Base-by-base conservation (phyloP, 2,888 invertebrate species). In the Scaeva pyrastri region DNA sequence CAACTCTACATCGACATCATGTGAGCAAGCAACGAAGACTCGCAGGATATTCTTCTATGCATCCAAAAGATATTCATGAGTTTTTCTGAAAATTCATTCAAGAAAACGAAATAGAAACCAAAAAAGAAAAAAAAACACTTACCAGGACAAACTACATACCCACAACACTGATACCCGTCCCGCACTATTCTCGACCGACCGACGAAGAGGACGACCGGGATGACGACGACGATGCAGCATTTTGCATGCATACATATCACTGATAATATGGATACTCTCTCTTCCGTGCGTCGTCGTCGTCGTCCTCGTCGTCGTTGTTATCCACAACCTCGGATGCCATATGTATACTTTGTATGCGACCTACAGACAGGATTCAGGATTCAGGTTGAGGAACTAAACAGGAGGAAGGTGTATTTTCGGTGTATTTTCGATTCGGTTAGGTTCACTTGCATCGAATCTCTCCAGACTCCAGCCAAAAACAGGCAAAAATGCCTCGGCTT, bases 221-320 rank as follows among this genome's bases (percentile, higher is more conserved):
- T n/a, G 31, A 31, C n/a, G 50, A 14, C n/a, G 52, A 45, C 19
- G 19, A 64, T 52, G 41, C 55, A 26, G 2, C 26, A 26, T 26
- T 26, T 6, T 31, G 31, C 31, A 31, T 81, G 72, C 77, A 82
- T 86, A 55, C n/a, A n/a, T 78, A 64, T 36, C 58, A 41, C 58
- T 81, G 73, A 86, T 86, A 86, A 86, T 86, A 73, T 66, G 82
- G 82, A 82, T 82, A 73, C 70, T 64, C 85, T 79, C 66, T 81
- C 70, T 77, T 74, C 74, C 31, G 10, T 39, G 11, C 3, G n/a
- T 31, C 31, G 31, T 39, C 71, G 43, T 60, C 56, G 55, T 31
- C 31, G 10, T 31, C 31, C 10, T 39, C 39, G 39, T 12, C 71
- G 43, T 68, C 56, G 55, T 31, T 74, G 55, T 31, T 74, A 45